Percentiles rank a stretch among this genome's conserved stretches.
Evolutionary conservation across 2,113 vertebrate species (phyloP).

Genomic region (Tiliqua scincoides): DNA sequence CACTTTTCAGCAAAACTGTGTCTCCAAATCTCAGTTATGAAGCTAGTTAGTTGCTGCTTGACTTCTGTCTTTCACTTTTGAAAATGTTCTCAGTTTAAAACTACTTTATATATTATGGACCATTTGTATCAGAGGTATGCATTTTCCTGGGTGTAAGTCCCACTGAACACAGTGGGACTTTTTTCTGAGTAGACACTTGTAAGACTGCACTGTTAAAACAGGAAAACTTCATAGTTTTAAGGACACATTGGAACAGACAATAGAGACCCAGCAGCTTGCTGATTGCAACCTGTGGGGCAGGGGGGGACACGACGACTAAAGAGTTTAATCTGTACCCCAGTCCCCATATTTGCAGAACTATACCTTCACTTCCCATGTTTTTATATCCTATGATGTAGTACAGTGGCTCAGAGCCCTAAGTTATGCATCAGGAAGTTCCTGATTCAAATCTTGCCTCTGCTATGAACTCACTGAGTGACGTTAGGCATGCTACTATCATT

Average conservation of each 20-base stretch:
- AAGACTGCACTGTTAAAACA: background rate
- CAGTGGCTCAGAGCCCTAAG: background rate
- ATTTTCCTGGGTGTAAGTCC: too few relatives aligned
- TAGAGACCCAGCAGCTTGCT: conserved; percentile 19
- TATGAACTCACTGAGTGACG: background rate
- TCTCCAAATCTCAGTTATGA: background rate
- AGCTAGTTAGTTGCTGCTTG: background rate
- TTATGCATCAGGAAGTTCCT: background rate
- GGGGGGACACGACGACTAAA: too few relatives aligned
- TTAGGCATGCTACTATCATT: background rate
- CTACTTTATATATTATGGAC: background rate
- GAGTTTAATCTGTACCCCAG: background rate
- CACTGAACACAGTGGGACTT: too few relatives aligned
- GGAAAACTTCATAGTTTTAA: conserved; percentile 10
- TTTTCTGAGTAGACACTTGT: too few relatives aligned
- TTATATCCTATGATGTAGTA: background rate
- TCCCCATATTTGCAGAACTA: background rate
- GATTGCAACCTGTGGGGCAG: background rate
- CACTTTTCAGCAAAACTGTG: conserved; percentile 13
- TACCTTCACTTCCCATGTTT: too few relatives aligned
- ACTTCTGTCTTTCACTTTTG: background rate
- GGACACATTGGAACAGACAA: background rate
- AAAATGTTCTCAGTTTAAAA: background rate
- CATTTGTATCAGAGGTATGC: conserved; percentile 12
- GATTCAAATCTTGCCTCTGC: background rate